Evolutionary conservation across 2,888 invertebrate species (phyloP).

Genomic region (Drosophila borborema): DNA sequence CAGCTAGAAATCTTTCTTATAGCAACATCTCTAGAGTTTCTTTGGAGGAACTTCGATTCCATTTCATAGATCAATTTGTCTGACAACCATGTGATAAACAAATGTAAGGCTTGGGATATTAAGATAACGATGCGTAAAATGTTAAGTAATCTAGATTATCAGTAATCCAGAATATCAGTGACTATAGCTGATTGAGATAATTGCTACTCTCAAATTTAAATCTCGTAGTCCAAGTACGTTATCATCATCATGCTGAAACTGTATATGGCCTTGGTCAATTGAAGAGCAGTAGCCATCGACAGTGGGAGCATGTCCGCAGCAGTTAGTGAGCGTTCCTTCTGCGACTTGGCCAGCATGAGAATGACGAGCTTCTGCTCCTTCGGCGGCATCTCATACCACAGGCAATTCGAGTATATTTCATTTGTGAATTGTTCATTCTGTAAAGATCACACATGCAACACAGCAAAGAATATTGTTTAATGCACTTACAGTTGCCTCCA

Average conservation of each 20-base stretch:
- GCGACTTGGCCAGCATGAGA: slow-evolving; percentile 65
- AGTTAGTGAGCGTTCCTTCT: slow-evolving; percentile 48
- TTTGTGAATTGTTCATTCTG: slow-evolving; percentile 56
- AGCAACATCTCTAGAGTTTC: no score
- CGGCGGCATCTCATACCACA: slow-evolving; percentile 66
- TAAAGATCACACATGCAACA: background rate
- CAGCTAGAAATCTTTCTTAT: no score
- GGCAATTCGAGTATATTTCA: slow-evolving; percentile 57
- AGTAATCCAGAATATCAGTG: no score
- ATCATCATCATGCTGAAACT: slow-evolving; percentile 68
- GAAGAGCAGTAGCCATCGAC: slow-evolving; percentile 59
- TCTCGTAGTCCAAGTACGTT: slow-evolving; percentile 40
- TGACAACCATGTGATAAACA: no score
- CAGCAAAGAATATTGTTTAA: accelerated
- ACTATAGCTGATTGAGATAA: background rate
- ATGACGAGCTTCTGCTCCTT: slow-evolving; percentile 62
- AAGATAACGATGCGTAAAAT: background rate
- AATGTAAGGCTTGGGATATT: no score
- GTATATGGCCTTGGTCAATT: slow-evolving; percentile 68
- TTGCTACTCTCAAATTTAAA: background rate
- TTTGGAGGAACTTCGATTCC: no score
- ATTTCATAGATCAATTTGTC: background rate
- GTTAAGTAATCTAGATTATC: background rate
- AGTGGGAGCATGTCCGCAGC: slow-evolving; percentile 60
- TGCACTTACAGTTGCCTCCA: slow-evolving; percentile 62